phyloP scores from a whole-genome alignment of 92 coral and sea anemone genomes.

The Metridium senile region DNA sequence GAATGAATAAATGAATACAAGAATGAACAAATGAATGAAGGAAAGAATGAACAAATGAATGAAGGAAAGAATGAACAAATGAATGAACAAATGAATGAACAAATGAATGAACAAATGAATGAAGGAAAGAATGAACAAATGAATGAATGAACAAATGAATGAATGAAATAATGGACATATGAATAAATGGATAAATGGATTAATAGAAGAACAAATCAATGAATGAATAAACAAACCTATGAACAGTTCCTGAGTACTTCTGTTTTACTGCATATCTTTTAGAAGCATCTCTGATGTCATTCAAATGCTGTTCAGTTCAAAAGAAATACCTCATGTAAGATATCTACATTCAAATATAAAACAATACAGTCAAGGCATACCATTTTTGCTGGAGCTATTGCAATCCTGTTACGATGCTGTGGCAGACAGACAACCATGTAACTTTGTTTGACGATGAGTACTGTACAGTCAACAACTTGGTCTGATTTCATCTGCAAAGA shows the following conservation, averaged over 20 bases:
- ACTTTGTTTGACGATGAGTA: conserved; percentile 66
- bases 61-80: not conserved
- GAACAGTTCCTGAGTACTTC: conserved; percentile 62
- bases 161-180: not conserved
- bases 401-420: conserved; percentile 55
- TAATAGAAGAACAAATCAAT: not conserved
- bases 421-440: conserved; percentile 78
- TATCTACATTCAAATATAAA: no score
- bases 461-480: conserved; percentile 54
- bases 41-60: no score
- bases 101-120: not conserved
- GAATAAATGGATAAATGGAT: not conserved
- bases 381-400: conserved; percentile 77
- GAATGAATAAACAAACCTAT: conserved; percentile 40
- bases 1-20: not conserved
- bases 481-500: conserved; percentile 64
- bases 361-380: conserved; percentile 47
- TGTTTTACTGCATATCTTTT: conserved; percentile 82
- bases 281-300: conserved; percentile 86
- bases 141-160: not conserved
- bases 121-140: not conserved
- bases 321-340: no score
- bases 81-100: not conserved
- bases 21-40: not conserved
- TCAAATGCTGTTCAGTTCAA: conserved; percentile 85